Conservation (phyloP, 1,140 invertebrate genomes). For the Cherax destructor region DNA sequence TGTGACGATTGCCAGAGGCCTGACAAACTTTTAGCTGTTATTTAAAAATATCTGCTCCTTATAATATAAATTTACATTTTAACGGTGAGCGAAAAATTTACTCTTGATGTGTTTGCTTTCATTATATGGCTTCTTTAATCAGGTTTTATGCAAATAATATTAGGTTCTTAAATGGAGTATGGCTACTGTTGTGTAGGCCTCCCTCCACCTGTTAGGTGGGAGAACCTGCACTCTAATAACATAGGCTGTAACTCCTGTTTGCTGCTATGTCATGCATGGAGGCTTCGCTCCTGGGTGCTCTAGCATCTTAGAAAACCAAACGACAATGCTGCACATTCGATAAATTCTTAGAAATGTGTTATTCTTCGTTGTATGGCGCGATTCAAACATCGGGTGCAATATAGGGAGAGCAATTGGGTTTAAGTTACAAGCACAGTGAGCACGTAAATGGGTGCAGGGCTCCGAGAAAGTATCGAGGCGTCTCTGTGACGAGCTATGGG, state of each 20-base stretch:
- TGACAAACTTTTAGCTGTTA: background rate
- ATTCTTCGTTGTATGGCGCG: background rate
- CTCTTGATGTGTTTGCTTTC: background rate
- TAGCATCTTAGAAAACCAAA: background rate
- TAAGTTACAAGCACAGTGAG: slow-evolving; percentile 23
- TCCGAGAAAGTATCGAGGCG: background rate
- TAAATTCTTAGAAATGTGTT: background rate
- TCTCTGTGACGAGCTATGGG: background rate
- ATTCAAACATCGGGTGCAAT: slow-evolving; percentile 24
- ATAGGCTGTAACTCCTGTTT: slow-evolving; percentile 6
- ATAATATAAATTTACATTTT: background rate
- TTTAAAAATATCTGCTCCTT: background rate
- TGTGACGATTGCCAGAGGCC: slow-evolving; percentile 20
- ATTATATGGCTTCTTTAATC: background rate
- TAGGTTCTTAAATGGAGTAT: background rate
- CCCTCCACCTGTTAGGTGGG: slow-evolving; percentile 30
- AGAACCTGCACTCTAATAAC: background rate
- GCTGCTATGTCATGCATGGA: slow-evolving; percentile 21
- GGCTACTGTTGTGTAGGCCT: slow-evolving; percentile 21
- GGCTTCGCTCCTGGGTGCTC: background rate
- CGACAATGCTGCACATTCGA: background rate
- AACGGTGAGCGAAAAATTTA: background rate
- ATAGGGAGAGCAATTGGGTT: background rate
- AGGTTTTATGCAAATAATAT: background rate
- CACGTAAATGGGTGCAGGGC: background rate